phyloP scores from a whole-genome alignment of 2,797 vertebrate genomes.

The Margarornis squamiger region DNA sequence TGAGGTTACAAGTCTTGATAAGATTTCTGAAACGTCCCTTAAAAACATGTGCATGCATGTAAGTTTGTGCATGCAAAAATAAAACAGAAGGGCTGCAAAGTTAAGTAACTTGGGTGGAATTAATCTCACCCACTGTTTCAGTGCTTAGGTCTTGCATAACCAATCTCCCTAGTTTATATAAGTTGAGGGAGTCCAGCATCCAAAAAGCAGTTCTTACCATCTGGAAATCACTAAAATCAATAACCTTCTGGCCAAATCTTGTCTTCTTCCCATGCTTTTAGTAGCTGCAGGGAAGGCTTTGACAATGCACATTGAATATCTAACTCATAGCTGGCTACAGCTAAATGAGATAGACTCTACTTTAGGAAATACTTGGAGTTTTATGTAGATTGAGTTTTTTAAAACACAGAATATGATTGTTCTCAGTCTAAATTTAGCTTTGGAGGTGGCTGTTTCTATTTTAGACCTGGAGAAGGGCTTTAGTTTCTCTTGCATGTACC shows the following conservation, averaged over 20 bases:
- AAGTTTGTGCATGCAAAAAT: background rate
- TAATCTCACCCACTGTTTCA: background rate
- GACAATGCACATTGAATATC: background rate
- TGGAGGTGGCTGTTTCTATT: background rate
- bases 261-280: background rate
- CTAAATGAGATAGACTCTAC: background rate
- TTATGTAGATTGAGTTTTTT: background rate
- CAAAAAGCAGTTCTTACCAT: background rate
- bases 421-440: constrained; percentile 5
- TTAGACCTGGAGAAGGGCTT: background rate
- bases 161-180: background rate
- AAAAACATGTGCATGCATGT: background rate
- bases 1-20: background rate
- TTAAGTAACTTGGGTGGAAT: constrained; percentile 10
- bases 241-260: background rate
- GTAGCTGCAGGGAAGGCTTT: background rate
- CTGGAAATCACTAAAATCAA: constrained; percentile 8
- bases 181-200: background rate
- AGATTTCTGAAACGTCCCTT: background rate
- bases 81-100: background rate
- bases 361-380: background rate
- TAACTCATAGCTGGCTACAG: background rate
- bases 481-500: background rate
- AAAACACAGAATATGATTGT: background rate
- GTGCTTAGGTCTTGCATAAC: background rate